A percentile compares a stretch with the other conserved stretches of the same genome.
Conservation (phyloP, 2,113 vertebrate genomes). For the Cygnus buccinator region DNA sequence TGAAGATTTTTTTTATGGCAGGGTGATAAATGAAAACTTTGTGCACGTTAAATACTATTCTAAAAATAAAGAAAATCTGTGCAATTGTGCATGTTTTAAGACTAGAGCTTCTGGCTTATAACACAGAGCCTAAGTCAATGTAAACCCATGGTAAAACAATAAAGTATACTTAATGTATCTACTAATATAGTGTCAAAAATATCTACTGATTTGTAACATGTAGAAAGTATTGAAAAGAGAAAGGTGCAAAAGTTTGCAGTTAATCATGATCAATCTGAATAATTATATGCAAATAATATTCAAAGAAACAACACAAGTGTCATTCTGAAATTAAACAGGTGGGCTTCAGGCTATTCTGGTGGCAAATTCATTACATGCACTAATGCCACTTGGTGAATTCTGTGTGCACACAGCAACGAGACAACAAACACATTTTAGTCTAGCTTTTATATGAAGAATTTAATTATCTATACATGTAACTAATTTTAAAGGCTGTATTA, state of each 20-base stretch:
- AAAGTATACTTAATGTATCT: background rate
- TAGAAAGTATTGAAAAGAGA: background rate
- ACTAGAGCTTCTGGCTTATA: background rate
- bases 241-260: background rate
- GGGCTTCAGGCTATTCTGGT: background rate
- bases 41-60: background rate
- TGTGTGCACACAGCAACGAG: constrained; percentile 63
- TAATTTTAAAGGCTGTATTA: constrained; percentile 87
- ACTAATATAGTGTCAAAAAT: background rate
- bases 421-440: constrained; percentile 80
- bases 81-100: constrained; percentile 5
- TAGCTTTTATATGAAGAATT: constrained; percentile 87
- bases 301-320: background rate
- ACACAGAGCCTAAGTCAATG: background rate
- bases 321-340: background rate
- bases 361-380: background rate
- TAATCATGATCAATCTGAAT: background rate
- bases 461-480: constrained; percentile 90
- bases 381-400: background rate
- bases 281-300: background rate
- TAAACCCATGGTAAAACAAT: background rate
- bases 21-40: background rate
- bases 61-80: background rate
- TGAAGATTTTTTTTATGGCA: background rate
- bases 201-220: background rate